These are phyloP conservation scores for Mesocentrotus franciscanus DNA, from an alignment of 53 echinoderm and acorn worm species.

Conservation along the genomic window DNA sequence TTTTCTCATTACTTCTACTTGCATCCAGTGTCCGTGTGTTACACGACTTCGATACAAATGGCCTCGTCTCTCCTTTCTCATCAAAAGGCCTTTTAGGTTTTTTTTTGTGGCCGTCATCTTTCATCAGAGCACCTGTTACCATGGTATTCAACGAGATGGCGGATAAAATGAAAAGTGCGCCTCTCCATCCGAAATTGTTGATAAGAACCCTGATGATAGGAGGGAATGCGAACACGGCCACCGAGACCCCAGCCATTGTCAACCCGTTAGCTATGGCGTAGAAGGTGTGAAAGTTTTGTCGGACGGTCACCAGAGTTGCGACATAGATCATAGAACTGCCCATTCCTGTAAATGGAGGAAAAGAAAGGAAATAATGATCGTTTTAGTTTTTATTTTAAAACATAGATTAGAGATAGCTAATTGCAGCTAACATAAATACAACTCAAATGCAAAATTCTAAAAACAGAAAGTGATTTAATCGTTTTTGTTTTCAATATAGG, in stretches of 20 bases:
- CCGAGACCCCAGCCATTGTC: constrained; percentile 58
- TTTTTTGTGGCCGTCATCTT: neutral
- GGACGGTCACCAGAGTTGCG: constrained; percentile 60
- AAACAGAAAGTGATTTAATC: too few species aligned
- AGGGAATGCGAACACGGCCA: constrained; percentile 57
- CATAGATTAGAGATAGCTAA: too few species aligned
- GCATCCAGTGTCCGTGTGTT: neutral
- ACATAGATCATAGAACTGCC: constrained; percentile 62
- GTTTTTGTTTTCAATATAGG: too few species aligned
- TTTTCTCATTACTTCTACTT: neutral
- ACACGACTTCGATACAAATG: neutral
- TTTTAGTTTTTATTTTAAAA: neutral
- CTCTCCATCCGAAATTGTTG: constrained; percentile 53
- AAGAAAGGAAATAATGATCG: neutral
- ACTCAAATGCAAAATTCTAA: too few species aligned
- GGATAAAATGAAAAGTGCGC: constrained; percentile 45
- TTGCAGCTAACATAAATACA: too few species aligned
- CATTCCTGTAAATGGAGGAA: constrained; percentile 16
- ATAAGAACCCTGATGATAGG: constrained; percentile 59
- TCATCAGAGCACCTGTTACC: constrained; percentile 60
- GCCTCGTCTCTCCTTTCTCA: constrained; percentile 7
- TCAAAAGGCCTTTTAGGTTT: neutral
- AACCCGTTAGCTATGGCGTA: constrained; percentile 61
- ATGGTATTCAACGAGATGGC: constrained; percentile 57
- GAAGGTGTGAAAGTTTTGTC: constrained; percentile 38